These are phyloP conservation scores for Rousettus leschenaultii DNA, from an alignment of 2,113 vertebrate genomes.

Conservation along the genomic window DNA sequence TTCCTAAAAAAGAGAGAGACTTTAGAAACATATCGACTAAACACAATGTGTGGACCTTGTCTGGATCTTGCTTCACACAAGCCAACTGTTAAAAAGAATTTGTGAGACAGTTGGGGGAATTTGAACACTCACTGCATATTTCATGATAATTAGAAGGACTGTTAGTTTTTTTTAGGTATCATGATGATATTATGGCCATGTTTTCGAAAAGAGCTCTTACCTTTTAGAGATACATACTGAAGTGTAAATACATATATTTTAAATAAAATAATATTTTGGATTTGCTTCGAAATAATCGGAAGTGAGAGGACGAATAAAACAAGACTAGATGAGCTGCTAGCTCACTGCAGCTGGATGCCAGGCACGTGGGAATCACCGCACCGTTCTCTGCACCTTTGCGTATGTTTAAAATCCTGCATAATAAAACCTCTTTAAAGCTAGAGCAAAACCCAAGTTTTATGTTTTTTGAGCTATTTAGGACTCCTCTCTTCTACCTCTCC, in stretches of 20 bases:
- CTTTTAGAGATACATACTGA: neutral
- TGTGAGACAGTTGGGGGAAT: neutral
- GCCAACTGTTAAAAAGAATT: neutral
- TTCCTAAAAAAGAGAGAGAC: slow-evolving; percentile 7
- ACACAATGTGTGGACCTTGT: neutral
- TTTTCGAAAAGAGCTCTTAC: slow-evolving; percentile 23
- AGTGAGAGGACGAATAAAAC: neutral
- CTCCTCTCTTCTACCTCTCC: neutral
- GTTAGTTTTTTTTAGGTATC: neutral
- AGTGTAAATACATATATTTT: neutral
- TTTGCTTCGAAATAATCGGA: neutral
- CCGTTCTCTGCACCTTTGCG: neutral
- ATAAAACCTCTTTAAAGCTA: neutral
- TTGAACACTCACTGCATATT: neutral
- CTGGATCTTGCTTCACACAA: neutral
- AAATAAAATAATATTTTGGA: neutral
- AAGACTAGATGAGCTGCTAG: neutral
- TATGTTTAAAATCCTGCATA: neutral
- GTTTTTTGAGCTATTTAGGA: neutral
- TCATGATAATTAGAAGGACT: neutral
- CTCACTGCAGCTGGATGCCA: neutral
- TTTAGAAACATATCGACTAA: slow-evolving; percentile 25
- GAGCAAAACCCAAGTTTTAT: neutral
- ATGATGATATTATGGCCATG: neutral
- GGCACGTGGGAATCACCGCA: neutral